Evolutionary conservation across 2,888 invertebrate genomes (phyloP), one percentile per base, ranked within the genome.

Genomic region (Orthonychiurus folsomi): DNA sequence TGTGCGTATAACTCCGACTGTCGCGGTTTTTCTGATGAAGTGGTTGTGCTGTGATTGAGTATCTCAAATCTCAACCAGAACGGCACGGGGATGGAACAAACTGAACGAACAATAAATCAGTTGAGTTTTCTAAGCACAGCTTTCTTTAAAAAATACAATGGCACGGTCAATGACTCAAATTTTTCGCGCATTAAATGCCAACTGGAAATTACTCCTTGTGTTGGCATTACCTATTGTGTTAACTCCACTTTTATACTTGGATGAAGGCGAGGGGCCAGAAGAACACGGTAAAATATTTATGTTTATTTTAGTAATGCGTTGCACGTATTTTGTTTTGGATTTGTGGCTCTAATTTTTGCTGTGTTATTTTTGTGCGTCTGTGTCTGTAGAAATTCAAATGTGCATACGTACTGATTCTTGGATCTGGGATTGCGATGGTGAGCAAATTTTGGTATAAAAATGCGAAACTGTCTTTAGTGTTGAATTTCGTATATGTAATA

Each of bases 381-480:
- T 37, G 37, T 37, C 37, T 55, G 1, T 77, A 85, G 81, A 83
- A 83, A 64, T 83, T 82, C 75, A 80, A 85, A 79, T 91, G 90
- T 75, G 84, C 88, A 76, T 91, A 87, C 76, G 85, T 89, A 25
- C 85, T 92, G 0, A 75, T 86, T 1, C 79, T 90, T 65, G 91
- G 92, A 90, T 87, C 89, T 0, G 80, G 86, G 26, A 89, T 83
- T 77, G 90, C 90, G 90, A 88, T 90, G 67, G 83, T 88, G 50
- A 47, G 12, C 12, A 15, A 9, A 47, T 47, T 18, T 47, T 47
- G 12, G 47, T 15, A 47, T 47, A 47, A 47, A 47, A 47, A 15
- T 47, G 12, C 18, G 47, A 47, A 47, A 47, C 47, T 18, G 12
- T 47, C 47, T 9, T 47, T 18, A 47, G 47, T 47, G 47, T 15